Percentiles rank a stretch among this genome's conserved stretches.
Evolutionary conservation across 2,797 vertebrate species (phyloP).

Genomic region (Galagoides demidoff): DNA sequence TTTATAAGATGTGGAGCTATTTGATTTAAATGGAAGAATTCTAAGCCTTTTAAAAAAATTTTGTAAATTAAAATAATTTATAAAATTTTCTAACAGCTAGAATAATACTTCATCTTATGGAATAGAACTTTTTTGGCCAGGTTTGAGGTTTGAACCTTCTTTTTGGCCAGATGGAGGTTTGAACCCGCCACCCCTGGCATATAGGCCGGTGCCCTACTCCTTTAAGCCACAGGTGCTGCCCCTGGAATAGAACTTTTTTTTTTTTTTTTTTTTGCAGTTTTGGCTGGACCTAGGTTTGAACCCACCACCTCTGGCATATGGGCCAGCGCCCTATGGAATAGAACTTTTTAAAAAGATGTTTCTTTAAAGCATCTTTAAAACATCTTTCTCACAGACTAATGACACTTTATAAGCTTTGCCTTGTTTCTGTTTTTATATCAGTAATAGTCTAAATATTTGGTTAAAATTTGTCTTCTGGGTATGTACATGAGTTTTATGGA

Average conservation of each 20-base stretch:
- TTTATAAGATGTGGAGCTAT: background rate
- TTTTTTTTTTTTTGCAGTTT: too few relatives aligned
- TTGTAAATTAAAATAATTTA: background rate
- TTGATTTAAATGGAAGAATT: background rate
- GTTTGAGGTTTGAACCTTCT: too few relatives aligned
- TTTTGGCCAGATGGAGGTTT: too few relatives aligned
- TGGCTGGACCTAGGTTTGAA: too few relatives aligned
- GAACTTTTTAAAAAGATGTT: background rate
- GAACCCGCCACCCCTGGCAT: too few relatives aligned
- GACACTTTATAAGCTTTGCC: background rate
- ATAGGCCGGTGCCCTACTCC: too few relatives aligned
- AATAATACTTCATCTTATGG: background rate
- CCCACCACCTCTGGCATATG: too few relatives aligned
- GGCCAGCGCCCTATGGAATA: too few relatives aligned
- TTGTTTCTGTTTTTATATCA: background rate
- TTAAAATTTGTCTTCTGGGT: background rate
- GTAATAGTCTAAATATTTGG: background rate
- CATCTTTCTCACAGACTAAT: background rate
- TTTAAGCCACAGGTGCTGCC: too few relatives aligned
- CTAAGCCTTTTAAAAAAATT: background rate
- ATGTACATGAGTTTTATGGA: background rate
- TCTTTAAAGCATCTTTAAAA: too few relatives aligned
- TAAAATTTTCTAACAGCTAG: background rate
- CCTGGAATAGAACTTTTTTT: too few relatives aligned
- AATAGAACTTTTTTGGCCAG: background rate